Evolutionary conservation across 2,888 invertebrate genomes (phyloP), one percentile per base, ranked within the genome.

Genomic region (Sympetrum striolatum): DNA sequence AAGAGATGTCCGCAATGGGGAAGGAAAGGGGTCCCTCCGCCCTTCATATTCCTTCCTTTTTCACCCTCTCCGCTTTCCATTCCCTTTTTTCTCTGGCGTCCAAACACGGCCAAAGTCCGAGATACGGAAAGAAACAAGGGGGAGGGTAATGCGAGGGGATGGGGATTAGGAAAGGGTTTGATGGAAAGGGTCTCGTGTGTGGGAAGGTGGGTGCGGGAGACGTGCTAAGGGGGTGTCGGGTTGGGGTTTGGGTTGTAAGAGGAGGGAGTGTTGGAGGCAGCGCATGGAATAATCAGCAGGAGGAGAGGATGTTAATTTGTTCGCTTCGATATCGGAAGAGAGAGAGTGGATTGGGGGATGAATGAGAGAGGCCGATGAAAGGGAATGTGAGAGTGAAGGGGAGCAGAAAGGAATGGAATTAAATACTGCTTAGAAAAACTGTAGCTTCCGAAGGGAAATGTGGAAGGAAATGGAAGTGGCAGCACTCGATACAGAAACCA

Each of bases 301-400:
- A 15, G 80, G 80, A 80, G 80, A 80, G 80, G 80, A 80, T 80
- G 80, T 80, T 80, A 80, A 80, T 80, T 80, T 80, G 39, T 80
- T 80, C 37, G 18, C 80, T 39, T 80, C 80, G 80, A 80, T 80
- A 80, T 80, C 80, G 80, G 80, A 44, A 80, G 80, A 39, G 80
- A 35, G 73, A 37, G 39, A 22, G 37, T 14, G 39, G n/a, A 80
- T 35, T 5, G 31, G 80, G 39, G 22, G 80, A 31, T 22, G 80
- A 73, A 31, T 14, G 39, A 80, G 80, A 80, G 80, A 44, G 80
- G 18, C 18, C n/a, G 80, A 39, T 37, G 80, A 80, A 80, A 80
- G 80, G 39, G 39, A 80, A 44, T 37, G 80, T 37, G 37, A 18
- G 39, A 80, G 39, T 37, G 22, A 80, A 37, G 37, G 39, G 37